These are phyloP conservation scores for Brachystomella parvula DNA, from an alignment of 1,140 invertebrate species.

Conservation along the genomic window DNA sequence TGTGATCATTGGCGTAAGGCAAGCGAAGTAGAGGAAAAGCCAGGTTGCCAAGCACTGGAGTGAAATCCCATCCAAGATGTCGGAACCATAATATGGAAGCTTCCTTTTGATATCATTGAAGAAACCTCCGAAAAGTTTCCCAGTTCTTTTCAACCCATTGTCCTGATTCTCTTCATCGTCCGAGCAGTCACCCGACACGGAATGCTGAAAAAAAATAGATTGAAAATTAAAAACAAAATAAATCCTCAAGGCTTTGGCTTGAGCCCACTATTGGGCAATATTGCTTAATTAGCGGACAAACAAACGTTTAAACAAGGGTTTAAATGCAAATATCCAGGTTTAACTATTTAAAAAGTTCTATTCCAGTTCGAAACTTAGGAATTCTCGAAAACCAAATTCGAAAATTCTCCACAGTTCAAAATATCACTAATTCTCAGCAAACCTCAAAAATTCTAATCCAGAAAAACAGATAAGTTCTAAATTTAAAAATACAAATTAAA, in stretches of 20 bases:
- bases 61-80: conserved; percentile 44
- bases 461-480: too few relatives aligned
- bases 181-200: not conserved
- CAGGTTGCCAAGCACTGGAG: conserved; percentile 44
- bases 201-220: not conserved
- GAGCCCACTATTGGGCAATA: not conserved
- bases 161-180: conserved; percentile 42
- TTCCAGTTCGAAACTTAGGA: too few relatives aligned
- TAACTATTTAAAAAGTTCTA: too few relatives aligned
- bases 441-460: too few relatives aligned
- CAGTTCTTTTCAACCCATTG: conserved; percentile 32
- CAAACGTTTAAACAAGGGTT: not conserved
- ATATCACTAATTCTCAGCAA: too few relatives aligned
- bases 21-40: conserved; percentile 47
- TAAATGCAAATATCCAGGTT: too few relatives aligned
- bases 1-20: conserved; percentile 45
- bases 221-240: too few relatives aligned
- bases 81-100: conserved; percentile 40
- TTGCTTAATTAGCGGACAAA: not conserved
- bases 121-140: conserved; percentile 43
- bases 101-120: conserved; percentile 43
- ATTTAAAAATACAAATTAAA: too few relatives aligned
- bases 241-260: not conserved
- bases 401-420: too few relatives aligned
- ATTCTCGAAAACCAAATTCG: too few relatives aligned